A percentile compares a stretch with the other conserved stretches of the same genome.
These are phyloP conservation scores for Stigmatopora argus DNA, from an alignment of 2,113 vertebrate species.

Conservation along the genomic window DNA sequence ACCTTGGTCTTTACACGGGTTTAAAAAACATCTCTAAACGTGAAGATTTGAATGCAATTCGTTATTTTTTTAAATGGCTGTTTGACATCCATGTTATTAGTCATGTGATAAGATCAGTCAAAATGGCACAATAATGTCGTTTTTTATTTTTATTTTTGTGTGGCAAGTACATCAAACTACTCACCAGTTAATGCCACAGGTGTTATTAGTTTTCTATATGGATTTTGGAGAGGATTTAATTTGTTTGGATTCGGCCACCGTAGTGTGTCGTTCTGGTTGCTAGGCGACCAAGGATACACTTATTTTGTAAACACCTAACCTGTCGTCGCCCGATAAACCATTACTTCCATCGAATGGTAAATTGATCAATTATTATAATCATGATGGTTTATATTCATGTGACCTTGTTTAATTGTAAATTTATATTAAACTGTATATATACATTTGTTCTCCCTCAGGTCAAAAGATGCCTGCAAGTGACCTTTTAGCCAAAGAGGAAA, in stretches of 20 bases:
- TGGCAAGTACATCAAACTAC: too few relatives aligned
- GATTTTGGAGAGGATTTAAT: background rate
- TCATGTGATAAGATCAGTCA: too few relatives aligned
- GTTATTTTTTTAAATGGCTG: too few relatives aligned
- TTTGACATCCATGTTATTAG: too few relatives aligned
- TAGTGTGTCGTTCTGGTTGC: background rate
- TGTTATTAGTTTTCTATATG: background rate
- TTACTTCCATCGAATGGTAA: too few relatives aligned
- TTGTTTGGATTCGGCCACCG: background rate
- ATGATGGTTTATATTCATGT: background rate
- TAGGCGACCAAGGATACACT: background rate
- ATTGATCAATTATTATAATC: background rate
- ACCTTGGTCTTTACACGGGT: too few relatives aligned
- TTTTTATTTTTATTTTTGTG: too few relatives aligned
- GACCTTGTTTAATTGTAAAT: background rate
- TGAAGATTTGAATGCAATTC: too few relatives aligned
- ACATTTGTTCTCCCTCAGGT: background rate
- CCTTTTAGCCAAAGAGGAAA: constrained; percentile 75
- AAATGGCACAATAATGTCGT: too few relatives aligned
- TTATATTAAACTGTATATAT: too few relatives aligned
- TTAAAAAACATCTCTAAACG: too few relatives aligned
- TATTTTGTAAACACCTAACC: background rate
- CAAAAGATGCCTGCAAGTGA: constrained; percentile 44
- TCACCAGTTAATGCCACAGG: too few relatives aligned
- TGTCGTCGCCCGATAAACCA: constrained; percentile 26